These are phyloP conservation scores for Phoronis australis DNA, from an alignment of 2,888 invertebrate genomes.

Conservation along the genomic window DNA sequence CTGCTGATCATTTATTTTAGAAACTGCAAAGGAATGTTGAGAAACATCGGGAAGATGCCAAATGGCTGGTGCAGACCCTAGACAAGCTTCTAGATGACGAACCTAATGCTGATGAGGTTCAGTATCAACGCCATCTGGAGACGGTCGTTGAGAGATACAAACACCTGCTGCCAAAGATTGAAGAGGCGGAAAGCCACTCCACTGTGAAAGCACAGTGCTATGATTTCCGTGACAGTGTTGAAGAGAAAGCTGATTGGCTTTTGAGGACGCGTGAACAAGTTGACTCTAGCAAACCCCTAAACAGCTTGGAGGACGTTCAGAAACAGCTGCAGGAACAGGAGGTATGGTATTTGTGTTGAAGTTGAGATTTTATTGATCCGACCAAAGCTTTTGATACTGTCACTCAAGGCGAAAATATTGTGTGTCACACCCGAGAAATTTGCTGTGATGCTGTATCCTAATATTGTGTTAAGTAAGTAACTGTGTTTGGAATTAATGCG, in stretches of 20 bases:
- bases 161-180: background rate
- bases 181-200: background rate
- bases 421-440: no score
- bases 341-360: no score
- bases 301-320: background rate
- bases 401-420: no score
- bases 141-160: conserved; percentile 55
- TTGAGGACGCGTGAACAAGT: conserved; percentile 33
- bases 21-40: no score
- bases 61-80: conserved; percentile 86
- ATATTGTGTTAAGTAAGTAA: no score
- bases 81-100: conserved; percentile 81
- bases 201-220: conserved; percentile 63
- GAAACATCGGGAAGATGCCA: conserved; percentile 85
- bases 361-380: no score
- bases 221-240: conserved; percentile 82
- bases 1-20: no score
- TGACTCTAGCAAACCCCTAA: background rate
- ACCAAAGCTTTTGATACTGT: no score
- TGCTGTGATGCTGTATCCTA: no score
- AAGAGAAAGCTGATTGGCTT: conserved; percentile 69
- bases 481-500: no score
- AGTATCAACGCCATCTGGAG: conserved; percentile 77
- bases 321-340: background rate
- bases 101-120: conserved; percentile 71